Evolutionary conservation across 2,113 vertebrate species (phyloP).

Genomic region (Silurus asotus): DNA sequence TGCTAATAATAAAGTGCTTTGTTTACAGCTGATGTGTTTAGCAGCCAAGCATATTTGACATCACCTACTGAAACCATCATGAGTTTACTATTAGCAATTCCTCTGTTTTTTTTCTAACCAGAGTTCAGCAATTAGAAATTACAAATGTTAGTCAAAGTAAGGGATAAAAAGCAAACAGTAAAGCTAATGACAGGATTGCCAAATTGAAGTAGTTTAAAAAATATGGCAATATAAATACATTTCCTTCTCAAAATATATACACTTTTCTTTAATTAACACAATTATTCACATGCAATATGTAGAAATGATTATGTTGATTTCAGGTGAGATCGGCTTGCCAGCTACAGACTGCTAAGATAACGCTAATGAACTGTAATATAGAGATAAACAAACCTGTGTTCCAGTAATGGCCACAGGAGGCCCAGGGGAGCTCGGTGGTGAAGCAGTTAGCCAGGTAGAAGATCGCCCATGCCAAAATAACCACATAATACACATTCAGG

Average conservation of each 20-base stretch:
- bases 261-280: not conserved
- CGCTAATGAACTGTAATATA: not conserved
- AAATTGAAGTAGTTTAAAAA: not conserved
- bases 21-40: not conserved
- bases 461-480: conserved; percentile 97
- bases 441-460: conserved; percentile 99
- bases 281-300: not conserved
- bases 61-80: not conserved
- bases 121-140: not conserved
- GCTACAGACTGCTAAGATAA: not conserved
- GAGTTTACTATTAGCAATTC: not conserved
- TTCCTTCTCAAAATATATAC: not conserved
- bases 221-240: not conserved
- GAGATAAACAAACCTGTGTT: conserved; percentile 86
- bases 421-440: conserved; percentile 95
- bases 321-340: not conserved
- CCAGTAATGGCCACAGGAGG: conserved; percentile 94
- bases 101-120: not conserved
- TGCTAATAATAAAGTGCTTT: not conserved
- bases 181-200: not conserved
- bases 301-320: not conserved
- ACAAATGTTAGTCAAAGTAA: not conserved
- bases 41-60: not conserved
- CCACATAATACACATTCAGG: conserved; percentile 96
- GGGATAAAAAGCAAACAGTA: not conserved